Percentiles rank a stretch among this genome's conserved stretches.
Conservation (phyloP, 1,140 invertebrate genomes). For the Bombyx mandarina region DNA sequence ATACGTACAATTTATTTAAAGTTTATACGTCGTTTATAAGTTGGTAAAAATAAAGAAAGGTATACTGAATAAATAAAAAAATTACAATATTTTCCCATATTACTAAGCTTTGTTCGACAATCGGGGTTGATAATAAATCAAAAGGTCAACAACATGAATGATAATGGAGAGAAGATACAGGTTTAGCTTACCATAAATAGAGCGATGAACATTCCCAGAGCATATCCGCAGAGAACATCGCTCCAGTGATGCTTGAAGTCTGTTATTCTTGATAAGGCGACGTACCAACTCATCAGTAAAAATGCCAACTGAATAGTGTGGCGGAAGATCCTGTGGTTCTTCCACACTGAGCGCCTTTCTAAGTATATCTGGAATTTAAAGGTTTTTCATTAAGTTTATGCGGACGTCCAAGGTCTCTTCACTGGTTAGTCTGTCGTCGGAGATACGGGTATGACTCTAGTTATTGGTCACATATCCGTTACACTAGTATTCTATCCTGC, state of each 20-base stretch:
- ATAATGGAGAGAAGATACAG: not conserved
- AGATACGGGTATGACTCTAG: too few species aligned
- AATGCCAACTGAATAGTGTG: slow-evolving; percentile 83
- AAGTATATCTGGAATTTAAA: slow-evolving; percentile 82
- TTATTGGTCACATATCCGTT: too few species aligned
- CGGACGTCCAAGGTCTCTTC: not conserved
- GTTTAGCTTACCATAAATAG: slow-evolving; percentile 71
- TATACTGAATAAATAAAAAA: too few species aligned
- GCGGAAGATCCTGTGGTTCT: slow-evolving; percentile 79
- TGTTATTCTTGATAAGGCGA: slow-evolving; percentile 87
- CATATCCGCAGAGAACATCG: slow-evolving; percentile 75
- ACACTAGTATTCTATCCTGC: too few species aligned
- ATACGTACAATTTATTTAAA: too few species aligned
- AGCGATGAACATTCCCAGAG: slow-evolving; percentile 68
- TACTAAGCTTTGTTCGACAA: too few species aligned
- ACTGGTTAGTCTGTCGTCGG: too few species aligned
- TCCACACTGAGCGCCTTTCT: slow-evolving; percentile 82
- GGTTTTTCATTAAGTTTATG: not conserved
- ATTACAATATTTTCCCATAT: too few species aligned
- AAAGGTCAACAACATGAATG: not conserved
- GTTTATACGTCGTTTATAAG: too few species aligned
- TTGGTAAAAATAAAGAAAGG: too few species aligned
- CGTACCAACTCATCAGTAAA: slow-evolving; percentile 84
- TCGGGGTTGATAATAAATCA: too few species aligned
- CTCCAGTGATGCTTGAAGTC: slow-evolving; percentile 99